A percentile compares a stretch with the other conserved stretches of the same genome.
Evolutionary conservation across 2,888 invertebrate species (phyloP).

Genomic region (Volucella bombylans): DNA sequence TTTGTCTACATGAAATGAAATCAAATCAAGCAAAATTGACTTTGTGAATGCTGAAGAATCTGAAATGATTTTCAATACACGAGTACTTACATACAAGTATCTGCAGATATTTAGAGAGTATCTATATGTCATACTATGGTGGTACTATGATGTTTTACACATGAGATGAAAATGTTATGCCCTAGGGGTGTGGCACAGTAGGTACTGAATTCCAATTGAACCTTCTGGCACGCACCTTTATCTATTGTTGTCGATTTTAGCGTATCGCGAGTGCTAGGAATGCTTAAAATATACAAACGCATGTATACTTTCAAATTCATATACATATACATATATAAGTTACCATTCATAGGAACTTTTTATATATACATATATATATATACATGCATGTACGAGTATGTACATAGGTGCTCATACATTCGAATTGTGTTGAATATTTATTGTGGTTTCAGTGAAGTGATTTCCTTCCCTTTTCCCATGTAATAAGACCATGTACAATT

Average conservation of each 20-base stretch:
- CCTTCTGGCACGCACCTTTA: constrained; percentile 57
- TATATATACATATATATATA: neutral
- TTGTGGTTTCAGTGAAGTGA: too few relatives aligned
- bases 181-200: constrained; percentile 36
- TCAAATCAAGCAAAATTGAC: constrained; percentile 69
- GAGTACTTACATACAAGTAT: constrained; percentile 50
- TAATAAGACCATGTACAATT: too few relatives aligned
- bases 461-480: too few relatives aligned
- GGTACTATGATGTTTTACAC: constrained; percentile 62
- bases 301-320: constrained; percentile 4
- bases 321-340: too few relatives aligned
- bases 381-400: neutral
- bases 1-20: constrained; percentile 59
- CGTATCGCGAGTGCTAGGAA: constrained; percentile 57
- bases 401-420: too few relatives aligned
- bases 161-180: constrained; percentile 54
- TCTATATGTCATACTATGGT: constrained; percentile 30
- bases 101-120: constrained; percentile 15
- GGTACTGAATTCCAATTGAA: constrained; percentile 62
- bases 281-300: constrained; percentile 24
- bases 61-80: constrained; percentile 55
- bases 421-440: too few relatives aligned
- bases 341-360: too few relatives aligned
- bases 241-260: constrained; percentile 55
- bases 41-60: constrained; percentile 42